Base-by-base conservation (phyloP, 1,140 invertebrate species). In the Melipona quadrifasciata region DNA sequence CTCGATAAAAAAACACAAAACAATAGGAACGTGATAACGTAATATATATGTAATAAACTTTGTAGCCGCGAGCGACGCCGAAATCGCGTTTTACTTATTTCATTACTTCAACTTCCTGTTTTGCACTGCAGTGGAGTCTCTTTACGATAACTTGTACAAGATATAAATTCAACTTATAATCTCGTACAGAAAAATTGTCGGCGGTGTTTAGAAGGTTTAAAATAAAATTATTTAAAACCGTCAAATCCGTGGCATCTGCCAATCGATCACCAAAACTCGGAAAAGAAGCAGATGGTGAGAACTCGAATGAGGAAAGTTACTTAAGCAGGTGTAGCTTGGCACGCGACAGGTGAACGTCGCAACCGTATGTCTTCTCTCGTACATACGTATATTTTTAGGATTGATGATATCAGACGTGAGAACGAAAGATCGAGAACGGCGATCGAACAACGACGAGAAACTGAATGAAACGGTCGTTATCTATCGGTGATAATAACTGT, bases 261-360 rank as follows among this genome's bases (percentile, higher is more conserved):
- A n/a, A 31, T 84, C 72, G 80, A 24, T 58, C 58, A 55, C 17
- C 17, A 74, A 88, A 78, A 70, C 55, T 72, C 75, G 78, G 0
- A 47, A 61, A n/a, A 39, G 64, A 16, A 31, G 85, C 88, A 89
- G 88, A 89, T 89, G 87, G 61, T 51, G 47, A 27, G 34, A n/a
- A 64, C 27, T 14, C n/a, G 71, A n/a, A 14, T 24, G 78, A 85
- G 67, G 34, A 65, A 72, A 80, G 80, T 84, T 80, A 86, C 64
- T 82, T 68, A 74, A 86, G 89, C 91, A 92, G 91, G 91, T 92
- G 91, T 87, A 88, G 27, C 71, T 61, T 82, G 64, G 57, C 82
- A 61, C 58, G 74, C 74, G 83, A 89, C 91, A 92, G 91, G 90
- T 92, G 90, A 83, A 84, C 65, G 61, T 72, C 6, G 58, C 34